These are phyloP conservation scores for Ancistrus triradiatus DNA, from an alignment of 2,113 vertebrate species.

Conservation along the genomic window DNA sequence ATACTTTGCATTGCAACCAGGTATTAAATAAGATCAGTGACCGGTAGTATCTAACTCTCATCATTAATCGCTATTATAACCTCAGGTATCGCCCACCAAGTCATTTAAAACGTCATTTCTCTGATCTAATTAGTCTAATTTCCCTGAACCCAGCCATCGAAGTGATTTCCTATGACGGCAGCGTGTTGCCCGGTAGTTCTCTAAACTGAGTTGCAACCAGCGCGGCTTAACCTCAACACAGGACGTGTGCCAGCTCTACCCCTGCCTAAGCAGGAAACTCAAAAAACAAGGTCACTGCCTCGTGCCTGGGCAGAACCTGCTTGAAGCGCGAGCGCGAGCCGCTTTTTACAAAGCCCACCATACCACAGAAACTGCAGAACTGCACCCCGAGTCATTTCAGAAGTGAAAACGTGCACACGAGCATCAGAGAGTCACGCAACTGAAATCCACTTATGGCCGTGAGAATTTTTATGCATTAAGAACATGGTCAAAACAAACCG, in stretches of 20 bases:
- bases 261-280: constrained; percentile 15
- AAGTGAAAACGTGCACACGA: neutral
- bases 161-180: neutral
- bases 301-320: constrained; percentile 22
- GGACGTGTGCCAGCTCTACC: constrained; percentile 11
- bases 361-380: constrained; percentile 18
- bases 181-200: no score
- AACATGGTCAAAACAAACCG: neutral
- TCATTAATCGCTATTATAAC: no score
- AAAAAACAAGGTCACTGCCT: constrained; percentile 23
- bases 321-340: neutral
- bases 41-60: no score
- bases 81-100: no score
- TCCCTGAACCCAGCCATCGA: neutral
- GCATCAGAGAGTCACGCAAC: constrained; percentile 14
- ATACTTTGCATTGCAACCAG: no score
- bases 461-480: neutral
- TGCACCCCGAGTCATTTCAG: constrained; percentile 17
- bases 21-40: no score
- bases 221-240: constrained; percentile 23
- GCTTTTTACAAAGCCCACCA: neutral
- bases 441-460: neutral
- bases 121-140: no score
- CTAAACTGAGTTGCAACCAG: constrained; percentile 2
- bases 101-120: no score